A percentile compares a stretch with the other conserved stretches of the same genome.
Conservation (phyloP, 2,113 vertebrate species). For the Dromiciops gliroides region DNA sequence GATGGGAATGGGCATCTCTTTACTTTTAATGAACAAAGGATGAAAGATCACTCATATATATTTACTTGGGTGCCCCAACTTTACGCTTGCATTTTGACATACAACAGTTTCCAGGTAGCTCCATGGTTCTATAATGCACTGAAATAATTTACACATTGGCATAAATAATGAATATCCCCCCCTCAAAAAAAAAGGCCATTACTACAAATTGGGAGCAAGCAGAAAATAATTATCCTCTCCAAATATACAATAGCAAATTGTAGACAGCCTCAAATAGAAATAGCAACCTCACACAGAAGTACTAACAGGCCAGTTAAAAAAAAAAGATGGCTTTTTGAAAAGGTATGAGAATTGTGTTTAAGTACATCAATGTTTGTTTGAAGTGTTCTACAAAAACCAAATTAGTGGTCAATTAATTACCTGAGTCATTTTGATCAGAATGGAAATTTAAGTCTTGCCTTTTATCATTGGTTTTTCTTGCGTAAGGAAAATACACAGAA, state of each 20-base stretch:
- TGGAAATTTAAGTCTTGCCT: slow-evolving; percentile 44
- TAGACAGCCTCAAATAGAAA: slow-evolving; percentile 41
- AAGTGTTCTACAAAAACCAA: slow-evolving; percentile 20
- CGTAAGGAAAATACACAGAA: not conserved
- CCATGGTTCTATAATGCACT: not conserved
- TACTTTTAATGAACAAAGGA: not conserved
- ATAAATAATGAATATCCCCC: not conserved
- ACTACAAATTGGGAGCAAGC: slow-evolving; percentile 9
- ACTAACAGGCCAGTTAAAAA: not conserved
- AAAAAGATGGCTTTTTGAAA: slow-evolving; percentile 19
- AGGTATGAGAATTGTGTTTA: slow-evolving; percentile 51
- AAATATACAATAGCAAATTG: slow-evolving; percentile 46
- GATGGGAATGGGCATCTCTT: not conserved
- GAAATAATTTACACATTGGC: not conserved
- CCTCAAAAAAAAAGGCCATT: slow-evolving; percentile 41
- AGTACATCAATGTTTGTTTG: slow-evolving; percentile 50
- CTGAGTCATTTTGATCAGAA: slow-evolving; percentile 57
- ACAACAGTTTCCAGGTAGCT: not conserved
- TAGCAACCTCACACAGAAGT: slow-evolving; percentile 15
- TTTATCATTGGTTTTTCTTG: slow-evolving; percentile 43
- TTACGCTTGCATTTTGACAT: not conserved
- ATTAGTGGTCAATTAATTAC: slow-evolving; percentile 27
- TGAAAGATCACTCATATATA: not conserved
- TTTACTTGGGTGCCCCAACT: not conserved
- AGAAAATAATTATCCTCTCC: slow-evolving; percentile 55